Percentiles rank a stretch among this genome's conserved stretches.
Conservation (phyloP, 2,113 vertebrate genomes). For the Cryptomyrus ogoouensis region DNA sequence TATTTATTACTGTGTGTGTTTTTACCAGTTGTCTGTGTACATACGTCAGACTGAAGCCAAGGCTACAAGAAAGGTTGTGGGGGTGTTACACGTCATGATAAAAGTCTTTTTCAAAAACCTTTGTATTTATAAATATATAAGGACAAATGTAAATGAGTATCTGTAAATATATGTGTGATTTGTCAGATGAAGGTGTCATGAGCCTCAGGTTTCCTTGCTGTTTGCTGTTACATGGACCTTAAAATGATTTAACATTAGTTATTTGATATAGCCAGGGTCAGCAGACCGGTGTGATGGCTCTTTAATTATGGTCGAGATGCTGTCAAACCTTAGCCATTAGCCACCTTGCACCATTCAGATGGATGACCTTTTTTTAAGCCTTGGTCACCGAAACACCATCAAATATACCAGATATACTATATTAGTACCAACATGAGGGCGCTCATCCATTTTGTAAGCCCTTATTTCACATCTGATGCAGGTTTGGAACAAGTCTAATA, state of each 20-base stretch:
- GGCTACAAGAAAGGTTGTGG: neutral
- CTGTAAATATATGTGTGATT: neutral
- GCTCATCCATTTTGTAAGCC: neutral
- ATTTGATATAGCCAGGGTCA: neutral
- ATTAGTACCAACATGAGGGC: neutral
- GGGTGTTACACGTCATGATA: neutral
- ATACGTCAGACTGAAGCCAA: neutral
- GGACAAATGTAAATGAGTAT: neutral
- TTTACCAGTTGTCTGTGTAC: neutral
- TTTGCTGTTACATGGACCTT: neutral
- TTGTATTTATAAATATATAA: neutral
- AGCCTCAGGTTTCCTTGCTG: neutral
- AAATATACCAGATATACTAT: neutral
- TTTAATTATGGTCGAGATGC: neutral
- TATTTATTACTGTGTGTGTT: neutral
- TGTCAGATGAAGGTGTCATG: neutral
- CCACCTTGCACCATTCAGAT: neutral
- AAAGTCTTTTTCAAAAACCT: neutral
- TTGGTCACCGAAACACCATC: neutral
- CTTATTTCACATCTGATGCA: neutral
- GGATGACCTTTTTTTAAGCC: neutral
- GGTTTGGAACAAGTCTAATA: neutral
- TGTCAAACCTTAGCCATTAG: neutral
- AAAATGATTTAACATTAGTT: neutral
- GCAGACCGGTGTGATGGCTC: neutral